These are phyloP conservation scores for Paracentrotus lividus DNA, from an alignment of 53 echinoderm and acorn worm species.

Conservation along the genomic window DNA sequence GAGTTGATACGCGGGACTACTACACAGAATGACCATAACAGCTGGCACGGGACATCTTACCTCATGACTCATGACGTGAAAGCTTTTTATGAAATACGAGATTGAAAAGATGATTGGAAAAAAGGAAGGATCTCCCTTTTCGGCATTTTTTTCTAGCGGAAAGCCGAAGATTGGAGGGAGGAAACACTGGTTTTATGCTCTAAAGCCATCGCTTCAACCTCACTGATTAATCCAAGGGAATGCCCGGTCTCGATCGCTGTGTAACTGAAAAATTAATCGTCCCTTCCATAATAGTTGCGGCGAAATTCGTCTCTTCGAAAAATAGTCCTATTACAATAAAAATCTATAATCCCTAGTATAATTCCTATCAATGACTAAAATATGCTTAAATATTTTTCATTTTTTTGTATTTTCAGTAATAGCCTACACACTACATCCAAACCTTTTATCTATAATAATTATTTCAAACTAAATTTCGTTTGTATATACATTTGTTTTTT, in stretches of 20 bases:
- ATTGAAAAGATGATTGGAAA: conserved; percentile 31
- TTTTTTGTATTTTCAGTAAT: too few species aligned
- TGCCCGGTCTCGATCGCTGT: conserved; percentile 53
- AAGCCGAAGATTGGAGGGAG: conserved; percentile 57
- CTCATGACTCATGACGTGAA: conserved; percentile 22
- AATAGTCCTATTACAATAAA: not conserved
- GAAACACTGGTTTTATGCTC: conserved; percentile 35
- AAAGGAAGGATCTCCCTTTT: conserved; percentile 54
- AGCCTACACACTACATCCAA: too few species aligned
- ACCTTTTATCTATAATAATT: too few species aligned
- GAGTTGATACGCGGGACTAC: not conserved
- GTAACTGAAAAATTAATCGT: conserved; percentile 59
- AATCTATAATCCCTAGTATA: too few species aligned
- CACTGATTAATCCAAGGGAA: conserved; percentile 37
- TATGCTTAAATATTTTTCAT: too few species aligned
- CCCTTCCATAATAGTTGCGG: not conserved
- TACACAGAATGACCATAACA: not conserved
- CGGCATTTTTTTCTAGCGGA: conserved; percentile 55
- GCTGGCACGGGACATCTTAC: not conserved
- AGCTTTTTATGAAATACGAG: conserved; percentile 1
- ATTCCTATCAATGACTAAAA: too few species aligned
- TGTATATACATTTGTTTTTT: too few species aligned
- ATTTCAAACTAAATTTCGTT: too few species aligned
- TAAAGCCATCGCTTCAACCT: conserved; percentile 36
- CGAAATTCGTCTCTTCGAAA: not conserved